Evolutionary conservation across 2,113 vertebrate genomes (phyloP).

Genomic region (Vidua macroura): DNA sequence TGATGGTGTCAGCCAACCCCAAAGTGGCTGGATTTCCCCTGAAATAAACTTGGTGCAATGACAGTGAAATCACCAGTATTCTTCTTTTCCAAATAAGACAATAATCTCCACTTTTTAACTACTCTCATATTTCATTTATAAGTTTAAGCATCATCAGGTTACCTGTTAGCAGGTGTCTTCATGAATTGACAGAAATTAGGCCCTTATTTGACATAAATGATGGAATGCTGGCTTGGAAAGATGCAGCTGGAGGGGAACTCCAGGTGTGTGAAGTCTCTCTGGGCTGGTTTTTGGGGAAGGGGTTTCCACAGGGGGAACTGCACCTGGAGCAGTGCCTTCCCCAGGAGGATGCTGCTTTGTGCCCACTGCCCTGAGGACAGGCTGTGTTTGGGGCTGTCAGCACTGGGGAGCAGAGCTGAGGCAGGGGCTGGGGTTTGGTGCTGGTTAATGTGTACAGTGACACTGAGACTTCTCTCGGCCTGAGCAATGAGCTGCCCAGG

Average conservation of each 20-base stretch:
- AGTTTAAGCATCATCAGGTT: neutral
- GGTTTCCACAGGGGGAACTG: neutral
- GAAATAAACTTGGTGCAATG: neutral
- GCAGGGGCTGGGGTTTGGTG: neutral
- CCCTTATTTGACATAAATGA: neutral
- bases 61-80: rapidly evolving
- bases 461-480: neutral
- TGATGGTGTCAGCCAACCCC: neutral
- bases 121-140: neutral
- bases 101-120: neutral
- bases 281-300: neutral
- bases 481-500: neutral
- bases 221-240: neutral
- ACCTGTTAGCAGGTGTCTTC: neutral
- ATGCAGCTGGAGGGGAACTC: neutral
- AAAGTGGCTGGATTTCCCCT: neutral
- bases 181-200: neutral
- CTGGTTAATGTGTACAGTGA: neutral
- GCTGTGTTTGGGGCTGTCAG: neutral
- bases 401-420: neutral
- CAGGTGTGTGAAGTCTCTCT: neutral
- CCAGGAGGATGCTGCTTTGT: neutral
- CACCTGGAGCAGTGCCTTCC: neutral
- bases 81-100: neutral
- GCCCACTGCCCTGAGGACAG: neutral